Evolutionary conservation across 2,888 invertebrate genomes (phyloP).

Genomic region (Luperina testacea): DNA sequence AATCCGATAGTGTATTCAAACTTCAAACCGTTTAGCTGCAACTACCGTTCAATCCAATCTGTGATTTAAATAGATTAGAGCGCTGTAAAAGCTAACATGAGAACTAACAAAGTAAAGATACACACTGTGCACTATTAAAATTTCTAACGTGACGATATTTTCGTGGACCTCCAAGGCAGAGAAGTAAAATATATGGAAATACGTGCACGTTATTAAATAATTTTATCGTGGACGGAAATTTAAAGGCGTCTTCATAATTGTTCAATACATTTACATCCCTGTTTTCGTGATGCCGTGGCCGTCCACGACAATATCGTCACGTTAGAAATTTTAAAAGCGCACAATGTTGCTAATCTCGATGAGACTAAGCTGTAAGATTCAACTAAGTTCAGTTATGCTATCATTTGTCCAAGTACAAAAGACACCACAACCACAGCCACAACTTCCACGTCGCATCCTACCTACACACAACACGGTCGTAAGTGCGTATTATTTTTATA

Average conservation of each 20-base stretch:
- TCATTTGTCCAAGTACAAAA: constrained; percentile 10
- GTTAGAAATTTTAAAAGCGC: background rate
- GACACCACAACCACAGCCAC: too few relatives aligned
- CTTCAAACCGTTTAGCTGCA: constrained; percentile 23
- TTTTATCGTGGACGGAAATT: too few relatives aligned
- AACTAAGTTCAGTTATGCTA: constrained; percentile 9
- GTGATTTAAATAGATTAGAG: constrained; percentile 7
- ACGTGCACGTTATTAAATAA: background rate
- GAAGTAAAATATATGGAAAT: background rate
- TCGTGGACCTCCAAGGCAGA: background rate
- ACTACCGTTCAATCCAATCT: constrained; percentile 15
- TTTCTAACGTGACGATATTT: background rate
- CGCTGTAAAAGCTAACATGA: constrained; percentile 1
- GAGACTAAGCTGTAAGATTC: background rate
- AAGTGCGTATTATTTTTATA: too few relatives aligned
- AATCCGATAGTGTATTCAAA: constrained; percentile 20
- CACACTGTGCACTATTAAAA: too few relatives aligned
- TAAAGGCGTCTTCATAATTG: background rate
- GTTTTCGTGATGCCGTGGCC: background rate
- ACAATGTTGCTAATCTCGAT: background rate
- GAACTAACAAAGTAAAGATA: constrained; percentile 7
- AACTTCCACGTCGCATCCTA: too few relatives aligned
- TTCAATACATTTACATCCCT: background rate
- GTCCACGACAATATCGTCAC: background rate
- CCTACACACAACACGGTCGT: too few relatives aligned